These are phyloP conservation scores for Lottia scabra DNA, from an alignment of 2,888 invertebrate genomes.

Conservation along the genomic window DNA sequence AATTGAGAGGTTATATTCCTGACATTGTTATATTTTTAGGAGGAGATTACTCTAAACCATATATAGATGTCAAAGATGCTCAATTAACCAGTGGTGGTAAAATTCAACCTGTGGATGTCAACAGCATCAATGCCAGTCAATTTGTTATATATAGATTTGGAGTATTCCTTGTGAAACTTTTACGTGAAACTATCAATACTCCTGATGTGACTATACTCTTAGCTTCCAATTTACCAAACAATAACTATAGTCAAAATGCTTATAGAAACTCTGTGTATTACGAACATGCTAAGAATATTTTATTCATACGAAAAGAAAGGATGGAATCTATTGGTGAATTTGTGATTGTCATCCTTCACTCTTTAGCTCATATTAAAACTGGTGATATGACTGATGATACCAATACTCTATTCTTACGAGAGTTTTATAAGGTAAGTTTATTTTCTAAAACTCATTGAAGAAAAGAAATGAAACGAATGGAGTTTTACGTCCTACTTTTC, in stretches of 20 bases:
- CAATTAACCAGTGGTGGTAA: slow-evolving; percentile 64
- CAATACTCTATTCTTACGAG: slow-evolving; percentile 59
- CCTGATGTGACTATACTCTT: slow-evolving; percentile 62
- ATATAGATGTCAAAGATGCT: slow-evolving; percentile 66
- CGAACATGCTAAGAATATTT: slow-evolving; percentile 56
- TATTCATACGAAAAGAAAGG: slow-evolving; percentile 63
- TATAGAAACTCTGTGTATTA: slow-evolving; percentile 63
- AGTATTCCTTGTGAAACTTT: slow-evolving; percentile 60
- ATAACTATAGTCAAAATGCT: slow-evolving; percentile 57
- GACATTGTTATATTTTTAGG: slow-evolving; percentile 44
- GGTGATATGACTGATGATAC: slow-evolving; percentile 62
- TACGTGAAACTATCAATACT: slow-evolving; percentile 50
- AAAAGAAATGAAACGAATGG: no score
- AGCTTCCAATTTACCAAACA: slow-evolving; percentile 62
- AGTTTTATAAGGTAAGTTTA: slow-evolving; percentile 62
- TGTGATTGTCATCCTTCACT: slow-evolving; percentile 63
- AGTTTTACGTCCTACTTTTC: no score
- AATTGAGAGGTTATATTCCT: no score
- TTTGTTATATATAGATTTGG: slow-evolving; percentile 64
- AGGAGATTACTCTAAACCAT: slow-evolving; percentile 59
- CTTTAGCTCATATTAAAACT: slow-evolving; percentile 63
- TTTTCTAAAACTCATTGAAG: neutral
- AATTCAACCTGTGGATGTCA: slow-evolving; percentile 57
- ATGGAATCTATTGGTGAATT: slow-evolving; percentile 67
- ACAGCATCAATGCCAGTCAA: slow-evolving; percentile 57